Percentiles rank a stretch among this genome's conserved stretches.
Conservation (phyloP, 2,888 invertebrate species). For the Dorcus hopei region DNA sequence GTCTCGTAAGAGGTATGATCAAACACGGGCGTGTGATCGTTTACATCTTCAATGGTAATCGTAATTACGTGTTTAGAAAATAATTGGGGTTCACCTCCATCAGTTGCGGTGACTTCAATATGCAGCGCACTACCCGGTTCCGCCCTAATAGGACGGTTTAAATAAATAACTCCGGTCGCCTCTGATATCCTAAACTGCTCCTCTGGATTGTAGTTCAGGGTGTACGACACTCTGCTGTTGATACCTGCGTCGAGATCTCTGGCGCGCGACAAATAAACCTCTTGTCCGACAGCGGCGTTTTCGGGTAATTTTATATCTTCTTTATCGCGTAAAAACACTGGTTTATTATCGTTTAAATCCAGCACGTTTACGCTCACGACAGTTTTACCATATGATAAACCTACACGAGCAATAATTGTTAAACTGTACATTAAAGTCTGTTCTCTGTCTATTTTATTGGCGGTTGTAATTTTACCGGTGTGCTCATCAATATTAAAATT, state of each 20-base stretch:
- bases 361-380: constrained; percentile 76
- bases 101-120: constrained; percentile 81
- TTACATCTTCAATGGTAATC: constrained; percentile 80
- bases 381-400: constrained; percentile 73
- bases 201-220: constrained; percentile 74
- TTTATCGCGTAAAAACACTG: constrained; percentile 74
- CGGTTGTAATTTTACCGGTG: constrained; percentile 75
- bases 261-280: constrained; percentile 85
- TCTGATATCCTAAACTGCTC: constrained; percentile 81
- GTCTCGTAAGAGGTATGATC: constrained; percentile 90
- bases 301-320: constrained; percentile 79
- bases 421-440: constrained; percentile 71
- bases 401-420: constrained; percentile 74
- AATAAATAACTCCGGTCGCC: constrained; percentile 83
- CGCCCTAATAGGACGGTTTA: constrained; percentile 74
- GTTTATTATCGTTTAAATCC: constrained; percentile 91
- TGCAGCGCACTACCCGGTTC: constrained; percentile 70
- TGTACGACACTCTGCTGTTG: constrained; percentile 84
- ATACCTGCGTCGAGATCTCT: constrained; percentile 83
- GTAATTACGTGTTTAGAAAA: constrained; percentile 72
- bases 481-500: constrained; percentile 78
- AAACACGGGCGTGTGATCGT: constrained; percentile 94
- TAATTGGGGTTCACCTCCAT: constrained; percentile 73
- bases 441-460: constrained; percentile 82
- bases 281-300: constrained; percentile 91